Conservation (phyloP, 2,797 vertebrate genomes). For the Phalloptychus januarius region DNA sequence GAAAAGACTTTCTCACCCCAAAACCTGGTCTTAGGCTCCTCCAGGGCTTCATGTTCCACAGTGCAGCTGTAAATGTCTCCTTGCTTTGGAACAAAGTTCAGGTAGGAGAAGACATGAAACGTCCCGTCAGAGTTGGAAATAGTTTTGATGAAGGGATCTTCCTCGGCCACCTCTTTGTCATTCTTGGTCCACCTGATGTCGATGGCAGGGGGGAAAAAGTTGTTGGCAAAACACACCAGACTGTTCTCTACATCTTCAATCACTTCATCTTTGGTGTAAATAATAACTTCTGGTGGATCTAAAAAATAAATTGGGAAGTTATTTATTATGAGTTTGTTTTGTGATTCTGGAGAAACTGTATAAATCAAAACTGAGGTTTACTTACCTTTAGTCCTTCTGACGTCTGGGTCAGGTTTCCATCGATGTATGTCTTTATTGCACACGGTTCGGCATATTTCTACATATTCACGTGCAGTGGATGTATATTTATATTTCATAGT, state of each 20-base stretch:
- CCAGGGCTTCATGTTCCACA: slow-evolving; percentile 38
- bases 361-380: background rate
- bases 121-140: slow-evolving; percentile 42
- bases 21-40: slow-evolving; percentile 28
- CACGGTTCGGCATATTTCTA: rapidly evolving
- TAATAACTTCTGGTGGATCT: slow-evolving; percentile 37
- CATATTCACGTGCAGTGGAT: background rate
- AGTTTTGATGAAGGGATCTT: slow-evolving; percentile 26
- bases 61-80: slow-evolving; percentile 55
- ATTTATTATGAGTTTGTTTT: background rate
- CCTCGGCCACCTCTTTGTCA: slow-evolving; percentile 4
- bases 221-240: slow-evolving; percentile 74
- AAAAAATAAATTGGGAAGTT: background rate
- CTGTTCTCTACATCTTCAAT: slow-evolving; percentile 69
- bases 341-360: background rate
- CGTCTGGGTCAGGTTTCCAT: slow-evolving; percentile 4
- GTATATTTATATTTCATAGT: rapidly evolving
- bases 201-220: slow-evolving; percentile 73
- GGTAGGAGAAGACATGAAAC: slow-evolving; percentile 72
- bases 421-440: rapidly evolving
- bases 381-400: slow-evolving; percentile 17
- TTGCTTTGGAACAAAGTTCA: slow-evolving; percentile 49
- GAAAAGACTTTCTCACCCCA: slow-evolving; percentile 69
- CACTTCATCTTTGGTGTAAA: slow-evolving; percentile 52
- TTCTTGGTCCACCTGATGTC: slow-evolving; percentile 72